Percentiles rank a stretch among this genome's conserved stretches.
Evolutionary conservation across 2,797 vertebrate species (phyloP).

Genomic region (Peromyscus melanophrys): DNA sequence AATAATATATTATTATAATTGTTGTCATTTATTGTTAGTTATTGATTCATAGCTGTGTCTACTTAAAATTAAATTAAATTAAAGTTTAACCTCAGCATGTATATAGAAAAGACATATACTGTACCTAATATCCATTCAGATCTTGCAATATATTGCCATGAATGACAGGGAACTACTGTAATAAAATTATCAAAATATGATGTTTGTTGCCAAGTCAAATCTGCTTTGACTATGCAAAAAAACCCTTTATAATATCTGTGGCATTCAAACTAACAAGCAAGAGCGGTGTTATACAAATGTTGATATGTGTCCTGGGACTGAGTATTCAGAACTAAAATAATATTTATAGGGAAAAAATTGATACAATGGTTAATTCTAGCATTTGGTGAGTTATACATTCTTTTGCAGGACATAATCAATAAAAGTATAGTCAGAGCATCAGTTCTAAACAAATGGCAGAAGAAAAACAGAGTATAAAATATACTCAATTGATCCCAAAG

Average conservation of each 20-base stretch:
- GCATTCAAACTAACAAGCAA: neutral
- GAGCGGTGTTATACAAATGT: neutral
- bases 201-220: neutral
- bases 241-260: neutral
- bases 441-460: neutral
- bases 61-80: neutral
- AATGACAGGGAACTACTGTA: too few relatives aligned
- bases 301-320: neutral
- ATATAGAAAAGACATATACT: neutral
- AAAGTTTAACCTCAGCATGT: neutral
- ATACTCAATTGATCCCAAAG: neutral
- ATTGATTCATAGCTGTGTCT: neutral
- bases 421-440: neutral
- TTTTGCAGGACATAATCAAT: neutral
- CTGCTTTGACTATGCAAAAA: neutral
- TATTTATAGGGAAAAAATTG: neutral
- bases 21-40: neutral
- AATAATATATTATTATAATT: neutral
- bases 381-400: neutral
- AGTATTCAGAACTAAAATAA: constrained; percentile 9
- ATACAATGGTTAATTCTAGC: neutral
- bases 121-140: neutral
- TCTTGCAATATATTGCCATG: neutral
- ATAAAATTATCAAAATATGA: neutral
- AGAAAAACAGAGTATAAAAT: neutral